Conservation (phyloP, 2,113 vertebrate species). For the Sebastes fasciatus region DNA sequence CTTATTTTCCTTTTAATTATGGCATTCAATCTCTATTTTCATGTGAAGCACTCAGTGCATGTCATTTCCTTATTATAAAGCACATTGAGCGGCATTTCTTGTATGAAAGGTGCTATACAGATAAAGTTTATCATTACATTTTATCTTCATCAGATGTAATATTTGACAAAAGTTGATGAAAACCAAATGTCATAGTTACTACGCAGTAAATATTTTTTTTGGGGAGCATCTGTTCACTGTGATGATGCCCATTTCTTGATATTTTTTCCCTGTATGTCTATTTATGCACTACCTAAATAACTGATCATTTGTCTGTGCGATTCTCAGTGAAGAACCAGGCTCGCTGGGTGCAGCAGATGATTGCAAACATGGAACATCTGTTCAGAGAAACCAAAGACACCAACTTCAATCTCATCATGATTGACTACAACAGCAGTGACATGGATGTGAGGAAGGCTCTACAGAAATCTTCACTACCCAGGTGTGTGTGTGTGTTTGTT, state of each 20-base stretch:
- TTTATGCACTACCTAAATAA: background rate
- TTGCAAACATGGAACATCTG: slow-evolving; percentile 91
- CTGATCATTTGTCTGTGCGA: background rate
- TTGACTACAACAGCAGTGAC: slow-evolving; percentile 92
- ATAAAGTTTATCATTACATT: too few relatives aligned
- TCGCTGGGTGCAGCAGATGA: slow-evolving; percentile 94
- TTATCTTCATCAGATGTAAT: background rate
- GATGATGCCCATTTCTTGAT: background rate
- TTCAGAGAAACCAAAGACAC: slow-evolving; percentile 85
- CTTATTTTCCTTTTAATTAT: too few relatives aligned
- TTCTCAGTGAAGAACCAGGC: slow-evolving; percentile 96
- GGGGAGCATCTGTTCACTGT: background rate
- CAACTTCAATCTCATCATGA: slow-evolving; percentile 91
- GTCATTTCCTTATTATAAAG: too few relatives aligned
- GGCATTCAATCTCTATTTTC: too few relatives aligned
- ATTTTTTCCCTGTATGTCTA: background rate
- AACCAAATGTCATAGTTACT: background rate
- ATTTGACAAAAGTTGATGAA: background rate
- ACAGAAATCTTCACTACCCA: slow-evolving; percentile 85
- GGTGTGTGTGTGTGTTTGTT: slow-evolving; percentile 74
- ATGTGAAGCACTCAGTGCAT: too few relatives aligned
- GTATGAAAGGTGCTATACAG: too few relatives aligned
- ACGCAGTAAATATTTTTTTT: background rate
- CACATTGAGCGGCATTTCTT: too few relatives aligned
- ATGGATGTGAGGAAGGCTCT: slow-evolving; percentile 91